Percentiles rank a stretch among this genome's conserved stretches.
Evolutionary conservation across 1,140 invertebrate species (phyloP).

Genomic region (Plodia interpunctella): DNA sequence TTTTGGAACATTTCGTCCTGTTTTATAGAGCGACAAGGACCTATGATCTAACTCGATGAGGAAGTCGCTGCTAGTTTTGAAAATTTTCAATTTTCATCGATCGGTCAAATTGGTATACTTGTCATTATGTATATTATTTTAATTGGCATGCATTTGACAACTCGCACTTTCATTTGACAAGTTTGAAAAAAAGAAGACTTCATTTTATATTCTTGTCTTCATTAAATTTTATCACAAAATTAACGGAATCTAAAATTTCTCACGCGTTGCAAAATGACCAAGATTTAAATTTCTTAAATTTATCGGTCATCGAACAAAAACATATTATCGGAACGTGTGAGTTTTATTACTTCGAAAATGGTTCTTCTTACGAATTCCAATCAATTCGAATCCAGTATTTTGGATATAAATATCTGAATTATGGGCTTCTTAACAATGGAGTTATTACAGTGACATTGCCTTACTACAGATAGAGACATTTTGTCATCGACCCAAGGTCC

Average conservation of each 20-base stretch:
- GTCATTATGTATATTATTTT: too few relatives aligned
- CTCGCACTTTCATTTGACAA: too few relatives aligned
- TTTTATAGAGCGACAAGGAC: too few relatives aligned
- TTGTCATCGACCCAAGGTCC: constrained; percentile 20
- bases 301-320: constrained; percentile 1
- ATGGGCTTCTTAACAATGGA: constrained; percentile 20
- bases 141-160: too few relatives aligned
- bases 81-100: too few relatives aligned
- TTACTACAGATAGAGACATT: constrained; percentile 37
- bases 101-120: too few relatives aligned
- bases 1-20: too few relatives aligned
- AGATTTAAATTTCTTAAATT: constrained; percentile 4
- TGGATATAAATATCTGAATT: constrained; percentile 32
- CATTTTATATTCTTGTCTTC: background rate
- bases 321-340: constrained; percentile 9
- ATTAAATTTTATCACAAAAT: background rate
- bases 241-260: background rate
- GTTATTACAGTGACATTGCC: constrained; percentile 11
- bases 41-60: too few relatives aligned
- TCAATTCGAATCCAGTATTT: constrained; percentile 24
- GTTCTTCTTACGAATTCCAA: constrained; percentile 20
- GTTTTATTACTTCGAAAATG: constrained; percentile 13
- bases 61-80: too few relatives aligned
- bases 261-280: background rate
- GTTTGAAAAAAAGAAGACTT: background rate